Percentiles rank a stretch among this genome's conserved stretches.
These are phyloP conservation scores for Oreortyx pictus DNA, from an alignment of 2,797 vertebrate species.

Conservation along the genomic window DNA sequence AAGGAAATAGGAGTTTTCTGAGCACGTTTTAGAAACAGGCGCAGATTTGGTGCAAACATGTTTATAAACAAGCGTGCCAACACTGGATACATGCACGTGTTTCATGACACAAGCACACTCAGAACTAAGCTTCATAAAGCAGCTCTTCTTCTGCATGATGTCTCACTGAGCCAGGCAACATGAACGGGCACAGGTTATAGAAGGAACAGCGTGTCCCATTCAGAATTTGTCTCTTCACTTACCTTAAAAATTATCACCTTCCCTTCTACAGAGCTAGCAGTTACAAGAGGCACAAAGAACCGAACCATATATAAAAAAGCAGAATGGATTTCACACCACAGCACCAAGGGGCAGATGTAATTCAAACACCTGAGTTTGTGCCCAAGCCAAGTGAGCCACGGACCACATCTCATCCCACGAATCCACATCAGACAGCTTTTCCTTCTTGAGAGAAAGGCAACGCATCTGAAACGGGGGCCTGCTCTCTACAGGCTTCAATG, in stretches of 20 bases:
- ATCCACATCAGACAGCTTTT: background rate
- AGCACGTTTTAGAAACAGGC: background rate
- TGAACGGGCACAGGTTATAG: background rate
- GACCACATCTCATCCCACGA: background rate
- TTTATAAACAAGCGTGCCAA: background rate
- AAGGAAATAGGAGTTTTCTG: background rate
- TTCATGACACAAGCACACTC: background rate
- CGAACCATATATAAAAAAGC: background rate
- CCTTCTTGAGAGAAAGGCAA: background rate
- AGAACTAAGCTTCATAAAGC: background rate
- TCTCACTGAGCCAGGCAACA: background rate
- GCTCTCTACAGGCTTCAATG: background rate
- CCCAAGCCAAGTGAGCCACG: background rate
- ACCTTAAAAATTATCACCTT: background rate
- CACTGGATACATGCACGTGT: background rate
- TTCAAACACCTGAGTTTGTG: background rate
- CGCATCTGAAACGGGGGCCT: background rate
- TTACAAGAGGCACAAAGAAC: background rate
- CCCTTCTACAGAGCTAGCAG: background rate
- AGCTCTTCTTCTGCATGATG: background rate
- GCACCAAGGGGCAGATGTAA: background rate
- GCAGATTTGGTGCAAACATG: background rate
- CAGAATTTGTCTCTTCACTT: background rate
- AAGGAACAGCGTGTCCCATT: background rate
- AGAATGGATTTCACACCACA: background rate